phyloP scores from a whole-genome alignment of 1,140 invertebrate genomes.

The Caerostris extrusa region DNA sequence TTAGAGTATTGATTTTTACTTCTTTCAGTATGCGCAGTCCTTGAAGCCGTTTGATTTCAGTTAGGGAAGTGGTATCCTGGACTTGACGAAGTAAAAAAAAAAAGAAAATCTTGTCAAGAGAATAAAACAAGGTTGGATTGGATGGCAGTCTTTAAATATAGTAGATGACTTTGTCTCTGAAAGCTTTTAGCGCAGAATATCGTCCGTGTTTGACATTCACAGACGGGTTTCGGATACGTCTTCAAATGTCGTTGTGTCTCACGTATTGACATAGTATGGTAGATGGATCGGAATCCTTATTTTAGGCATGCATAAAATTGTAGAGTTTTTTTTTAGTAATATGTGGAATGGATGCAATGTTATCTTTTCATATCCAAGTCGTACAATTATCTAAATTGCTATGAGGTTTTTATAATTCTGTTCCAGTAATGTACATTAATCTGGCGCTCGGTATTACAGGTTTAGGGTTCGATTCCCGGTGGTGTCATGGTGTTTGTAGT shows the following conservation, averaged over 20 bases:
- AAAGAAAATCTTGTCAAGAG: neutral
- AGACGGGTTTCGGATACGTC: neutral
- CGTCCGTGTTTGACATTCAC: neutral
- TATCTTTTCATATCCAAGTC: too few species aligned
- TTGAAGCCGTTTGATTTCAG: neutral
- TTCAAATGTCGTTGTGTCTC: slow-evolving; percentile 12
- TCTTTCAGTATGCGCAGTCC: neutral
- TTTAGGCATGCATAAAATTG: too few species aligned
- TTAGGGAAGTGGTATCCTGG: slow-evolving; percentile 30
- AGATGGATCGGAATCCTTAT: neutral
- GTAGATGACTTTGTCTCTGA: slow-evolving; percentile 9
- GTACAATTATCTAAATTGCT: too few species aligned
- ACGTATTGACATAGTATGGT: neutral
- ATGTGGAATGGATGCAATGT: too few species aligned
- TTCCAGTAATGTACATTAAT: too few species aligned
- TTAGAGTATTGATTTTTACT: slow-evolving; percentile 54
- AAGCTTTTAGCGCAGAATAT: slow-evolving; percentile 10
- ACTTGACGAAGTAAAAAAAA: neutral
- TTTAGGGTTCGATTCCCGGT: too few species aligned
- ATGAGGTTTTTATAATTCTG: too few species aligned
- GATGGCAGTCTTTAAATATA: slow-evolving; percentile 1
- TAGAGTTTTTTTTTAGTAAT: too few species aligned
- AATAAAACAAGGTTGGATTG: neutral
- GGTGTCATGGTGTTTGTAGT: too few species aligned
- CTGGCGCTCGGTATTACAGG: too few species aligned